Base-by-base conservation (phyloP, 92 coral and sea anemone genomes). In the Siderastrea radians region DNA sequence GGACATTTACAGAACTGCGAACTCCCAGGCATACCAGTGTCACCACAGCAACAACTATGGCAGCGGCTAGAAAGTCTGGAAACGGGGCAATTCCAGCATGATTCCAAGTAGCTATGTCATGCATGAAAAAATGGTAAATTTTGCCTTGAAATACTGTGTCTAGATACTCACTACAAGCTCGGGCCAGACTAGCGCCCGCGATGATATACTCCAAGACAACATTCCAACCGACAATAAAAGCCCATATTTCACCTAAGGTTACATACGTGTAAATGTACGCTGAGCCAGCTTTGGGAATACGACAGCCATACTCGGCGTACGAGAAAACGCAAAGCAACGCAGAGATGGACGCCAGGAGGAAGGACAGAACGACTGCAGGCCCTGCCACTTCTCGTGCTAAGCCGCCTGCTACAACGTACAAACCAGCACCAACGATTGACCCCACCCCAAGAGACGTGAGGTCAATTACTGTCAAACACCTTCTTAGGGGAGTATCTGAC, bases 231-330 rank as follows among this genome's bases (percentile, higher is more conserved):
- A 93, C 88, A 50, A 96, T 57, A 73, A 96, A 96, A 3, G 99
- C 99, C 87, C 94, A 90, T 53, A 96, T 74, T 76, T 96, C 98
- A 17, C 99, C 99, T 44, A 96, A 81, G 2, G 93, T 79, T n/a
- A 92, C 88, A 63, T 96, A 96, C 57, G 96, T 92, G 91, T 94
- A 96, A 4, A 91, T 74, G 64, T 96, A 96, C 1, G 99, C 96
- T 26, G 99, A 96, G 16, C 99, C 99, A 2, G 97, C 93, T 57
- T 93, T 96, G 13, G 99, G 98, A 68, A 96, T 86, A 50, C 99
- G 94, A 47, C 93, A 88, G 49, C 92, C 94, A 61, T 92, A 91
- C 59, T 96, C 99, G 26, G 98, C 98, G 61, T 96, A 96, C 67
- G 92, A 96, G 14, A 91, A 71, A 0, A 94, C 99, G 11, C 96